Conservation (phyloP, 2,113 vertebrate genomes). For the Orycteropus afer region DNA sequence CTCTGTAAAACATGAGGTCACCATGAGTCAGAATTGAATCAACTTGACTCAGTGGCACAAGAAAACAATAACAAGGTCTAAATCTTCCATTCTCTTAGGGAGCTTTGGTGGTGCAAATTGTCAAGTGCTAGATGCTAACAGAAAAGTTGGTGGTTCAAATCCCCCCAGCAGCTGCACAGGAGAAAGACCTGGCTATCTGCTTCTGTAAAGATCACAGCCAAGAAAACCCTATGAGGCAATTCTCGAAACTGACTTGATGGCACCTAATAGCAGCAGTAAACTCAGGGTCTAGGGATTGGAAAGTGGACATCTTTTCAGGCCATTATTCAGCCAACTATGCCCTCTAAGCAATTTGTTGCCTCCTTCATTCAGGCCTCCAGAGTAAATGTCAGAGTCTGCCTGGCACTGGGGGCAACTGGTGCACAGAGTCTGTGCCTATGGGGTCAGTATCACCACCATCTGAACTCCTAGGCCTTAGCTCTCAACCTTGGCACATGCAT, state of each 20-base stretch:
- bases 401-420: not conserved
- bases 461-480: too few species aligned
- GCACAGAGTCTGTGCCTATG: not conserved
- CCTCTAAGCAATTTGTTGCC: not conserved
- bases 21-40: not conserved
- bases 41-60: not conserved
- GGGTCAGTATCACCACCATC: rapidly evolving
- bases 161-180: not conserved
- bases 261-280: not conserved
- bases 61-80: not conserved
- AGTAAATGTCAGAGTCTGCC: not conserved
- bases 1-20: not conserved
- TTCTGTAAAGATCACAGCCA: not conserved
- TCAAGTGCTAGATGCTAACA: not conserved
- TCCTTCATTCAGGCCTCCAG: not conserved
- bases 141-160: not conserved
- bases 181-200: too few species aligned
- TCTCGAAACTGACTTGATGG: not conserved
- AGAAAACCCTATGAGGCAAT: not conserved
- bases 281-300: not conserved
- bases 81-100: not conserved
- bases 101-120: not conserved
- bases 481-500: not conserved
- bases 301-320: too few species aligned
- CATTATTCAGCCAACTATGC: not conserved